Conservation (phyloP, 2,113 vertebrate species). For the Myxocyprinus asiaticus region DNA sequence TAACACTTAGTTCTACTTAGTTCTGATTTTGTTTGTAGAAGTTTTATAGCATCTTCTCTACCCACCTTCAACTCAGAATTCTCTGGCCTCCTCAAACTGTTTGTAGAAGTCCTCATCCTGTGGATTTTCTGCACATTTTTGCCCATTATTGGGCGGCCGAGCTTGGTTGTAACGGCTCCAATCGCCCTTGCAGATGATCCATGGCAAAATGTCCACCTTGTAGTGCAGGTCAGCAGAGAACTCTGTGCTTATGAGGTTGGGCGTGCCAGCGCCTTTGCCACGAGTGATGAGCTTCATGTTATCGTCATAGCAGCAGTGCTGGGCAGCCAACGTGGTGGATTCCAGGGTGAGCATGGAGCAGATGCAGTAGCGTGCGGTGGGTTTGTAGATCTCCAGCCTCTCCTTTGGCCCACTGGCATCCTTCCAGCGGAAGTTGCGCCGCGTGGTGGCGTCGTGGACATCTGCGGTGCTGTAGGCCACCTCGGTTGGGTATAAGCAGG, state of each 20-base stretch:
- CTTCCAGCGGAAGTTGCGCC: slow-evolving; percentile 91
- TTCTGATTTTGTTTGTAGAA: neutral
- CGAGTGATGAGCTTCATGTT: slow-evolving; percentile 92
- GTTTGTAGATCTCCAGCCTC: slow-evolving; percentile 96
- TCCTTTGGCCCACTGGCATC: slow-evolving; percentile 95
- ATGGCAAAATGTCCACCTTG: slow-evolving; percentile 94
- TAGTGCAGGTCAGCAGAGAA: slow-evolving; percentile 97
- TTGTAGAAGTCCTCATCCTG: slow-evolving; percentile 91
- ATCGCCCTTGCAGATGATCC: slow-evolving; percentile 98
- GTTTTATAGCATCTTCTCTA: neutral
- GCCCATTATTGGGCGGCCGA: slow-evolving; percentile 91
- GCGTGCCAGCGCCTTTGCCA: slow-evolving; percentile 90
- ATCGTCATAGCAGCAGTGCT: slow-evolving; percentile 96
- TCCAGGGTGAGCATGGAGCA: slow-evolving; percentile 93
- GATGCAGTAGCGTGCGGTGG: slow-evolving; percentile 92
- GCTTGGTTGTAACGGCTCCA: slow-evolving; percentile 97
- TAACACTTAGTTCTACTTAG: neutral
- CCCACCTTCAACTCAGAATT: slow-evolving; percentile 76
- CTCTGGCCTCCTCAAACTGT: slow-evolving; percentile 94
- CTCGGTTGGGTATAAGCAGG: slow-evolving; percentile 92
- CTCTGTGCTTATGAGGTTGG: slow-evolving; percentile 95
- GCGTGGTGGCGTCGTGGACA: slow-evolving; percentile 80
- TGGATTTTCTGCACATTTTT: slow-evolving; percentile 90
- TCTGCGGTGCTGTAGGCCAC: slow-evolving; percentile 93
- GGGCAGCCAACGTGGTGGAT: slow-evolving; percentile 91